Percentiles rank a stretch among this genome's conserved stretches.
Evolutionary conservation across 2,113 vertebrate genomes (phyloP).

Genomic region (Stictonetta naevosa): DNA sequence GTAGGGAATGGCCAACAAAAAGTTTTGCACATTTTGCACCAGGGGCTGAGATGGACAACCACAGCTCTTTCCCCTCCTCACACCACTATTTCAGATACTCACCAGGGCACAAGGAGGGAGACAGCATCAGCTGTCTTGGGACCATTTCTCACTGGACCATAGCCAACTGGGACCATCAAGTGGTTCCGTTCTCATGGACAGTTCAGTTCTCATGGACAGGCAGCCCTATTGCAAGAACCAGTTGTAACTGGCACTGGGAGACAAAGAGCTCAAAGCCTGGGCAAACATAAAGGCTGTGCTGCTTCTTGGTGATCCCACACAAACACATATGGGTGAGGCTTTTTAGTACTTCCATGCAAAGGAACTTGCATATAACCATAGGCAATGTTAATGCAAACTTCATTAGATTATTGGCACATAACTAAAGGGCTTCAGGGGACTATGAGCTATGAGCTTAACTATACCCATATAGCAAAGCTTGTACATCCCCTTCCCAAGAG

Average conservation of each 20-base stretch:
- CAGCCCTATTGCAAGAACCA: not conserved
- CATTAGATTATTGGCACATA: not conserved
- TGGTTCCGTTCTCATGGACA: not conserved
- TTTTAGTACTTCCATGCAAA: not conserved
- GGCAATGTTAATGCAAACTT: not conserved
- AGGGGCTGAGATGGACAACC: not conserved
- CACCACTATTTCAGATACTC: not conserved
- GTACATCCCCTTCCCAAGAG: not conserved
- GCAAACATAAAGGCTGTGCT: not conserved
- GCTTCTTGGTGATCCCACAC: not conserved
- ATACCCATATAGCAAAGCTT: not conserved
- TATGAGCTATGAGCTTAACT: not conserved
- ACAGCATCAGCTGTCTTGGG: not conserved
- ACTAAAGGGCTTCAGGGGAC: not conserved
- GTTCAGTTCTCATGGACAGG: not conserved
- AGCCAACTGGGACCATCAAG: not conserved
- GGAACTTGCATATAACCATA: not conserved
- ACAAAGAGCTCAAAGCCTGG: constrained; percentile 26
- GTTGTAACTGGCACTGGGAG: not conserved
- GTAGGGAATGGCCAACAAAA: not conserved
- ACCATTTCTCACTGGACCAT: not conserved
- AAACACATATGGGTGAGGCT: not conserved
- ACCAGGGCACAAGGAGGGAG: not conserved
- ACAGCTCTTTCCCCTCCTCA: too few relatives aligned
- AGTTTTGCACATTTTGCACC: not conserved